Evolutionary conservation across 1,140 invertebrate species (phyloP).

Genomic region (Myzus persicae): DNA sequence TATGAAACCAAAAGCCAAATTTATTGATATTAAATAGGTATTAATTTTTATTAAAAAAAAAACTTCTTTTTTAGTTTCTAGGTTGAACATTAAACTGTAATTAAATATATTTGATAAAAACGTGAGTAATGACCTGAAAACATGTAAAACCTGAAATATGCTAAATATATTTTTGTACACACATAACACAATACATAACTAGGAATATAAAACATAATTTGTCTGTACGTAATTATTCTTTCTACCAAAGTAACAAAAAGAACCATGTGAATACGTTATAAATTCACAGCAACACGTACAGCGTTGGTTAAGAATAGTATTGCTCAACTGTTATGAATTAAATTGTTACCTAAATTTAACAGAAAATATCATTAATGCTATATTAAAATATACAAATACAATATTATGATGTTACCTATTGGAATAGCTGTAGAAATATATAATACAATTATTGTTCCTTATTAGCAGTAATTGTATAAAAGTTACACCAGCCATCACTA

Average conservation of each 20-base stretch:
- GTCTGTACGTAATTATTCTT: background rate
- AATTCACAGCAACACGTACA: background rate
- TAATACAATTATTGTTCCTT: background rate
- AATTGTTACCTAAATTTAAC: background rate
- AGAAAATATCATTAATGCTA: background rate
- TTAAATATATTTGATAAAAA: background rate
- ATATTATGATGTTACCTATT: background rate
- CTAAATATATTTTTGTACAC: background rate
- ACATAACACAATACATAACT: background rate
- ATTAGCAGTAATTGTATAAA: background rate
- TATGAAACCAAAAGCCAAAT: background rate
- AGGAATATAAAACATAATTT: background rate
- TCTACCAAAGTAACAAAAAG: background rate
- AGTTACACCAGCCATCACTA: background rate
- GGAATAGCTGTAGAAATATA: background rate
- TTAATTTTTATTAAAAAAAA: background rate
- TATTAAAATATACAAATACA: background rate
- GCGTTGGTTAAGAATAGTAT: background rate
- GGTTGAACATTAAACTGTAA: background rate
- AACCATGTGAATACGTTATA: background rate
- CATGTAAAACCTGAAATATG: background rate
- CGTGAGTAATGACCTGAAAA: background rate
- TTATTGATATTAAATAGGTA: no score
- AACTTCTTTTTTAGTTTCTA: background rate
- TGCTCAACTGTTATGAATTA: background rate